phyloP scores from a whole-genome alignment of 2,888 invertebrate genomes.

The Anorthoa munda region DNA sequence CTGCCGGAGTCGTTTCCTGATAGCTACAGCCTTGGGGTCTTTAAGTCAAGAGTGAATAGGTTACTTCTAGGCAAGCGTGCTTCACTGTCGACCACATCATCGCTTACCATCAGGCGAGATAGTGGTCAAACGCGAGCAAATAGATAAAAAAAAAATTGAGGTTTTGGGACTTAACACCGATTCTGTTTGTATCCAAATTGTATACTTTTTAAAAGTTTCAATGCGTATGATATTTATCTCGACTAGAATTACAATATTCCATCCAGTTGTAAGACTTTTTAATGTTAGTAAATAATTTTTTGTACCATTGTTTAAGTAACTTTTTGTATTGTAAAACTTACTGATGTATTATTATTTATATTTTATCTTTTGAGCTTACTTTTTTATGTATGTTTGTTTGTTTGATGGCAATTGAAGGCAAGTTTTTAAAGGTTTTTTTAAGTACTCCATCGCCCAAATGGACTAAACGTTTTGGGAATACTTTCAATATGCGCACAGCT shows the following conservation, averaged over 20 bases:
- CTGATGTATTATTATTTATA: background rate
- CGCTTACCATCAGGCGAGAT: too few species aligned
- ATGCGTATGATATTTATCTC: slow-evolving; percentile 14
- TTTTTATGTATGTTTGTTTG: background rate
- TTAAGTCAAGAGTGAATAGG: too few species aligned
- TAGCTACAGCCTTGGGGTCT: too few species aligned
- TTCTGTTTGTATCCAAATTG: slow-evolving; percentile 32
- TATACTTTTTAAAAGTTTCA: background rate
- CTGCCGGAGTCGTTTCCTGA: too few species aligned
- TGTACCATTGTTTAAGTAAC: slow-evolving; percentile 25
- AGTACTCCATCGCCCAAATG: too few species aligned
- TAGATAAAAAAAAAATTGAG: too few species aligned
- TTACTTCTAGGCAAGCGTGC: too few species aligned
- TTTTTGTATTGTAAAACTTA: slow-evolving; percentile 1
- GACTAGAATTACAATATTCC: slow-evolving; percentile 48
- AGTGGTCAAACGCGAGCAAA: too few species aligned
- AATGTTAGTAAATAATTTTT: slow-evolving; percentile 37
- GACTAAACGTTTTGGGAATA: too few species aligned
- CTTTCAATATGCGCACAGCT: too few species aligned
- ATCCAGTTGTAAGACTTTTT: slow-evolving; percentile 58
- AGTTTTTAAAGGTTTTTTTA: background rate
- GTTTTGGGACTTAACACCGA: too few species aligned
- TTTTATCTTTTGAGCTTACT: background rate
- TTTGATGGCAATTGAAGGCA: slow-evolving; percentile 16
- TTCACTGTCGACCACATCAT: too few species aligned